Percentiles rank a stretch among this genome's conserved stretches.
Conservation (phyloP, 1,140 invertebrate species). For the Trissolcus basalis region DNA sequence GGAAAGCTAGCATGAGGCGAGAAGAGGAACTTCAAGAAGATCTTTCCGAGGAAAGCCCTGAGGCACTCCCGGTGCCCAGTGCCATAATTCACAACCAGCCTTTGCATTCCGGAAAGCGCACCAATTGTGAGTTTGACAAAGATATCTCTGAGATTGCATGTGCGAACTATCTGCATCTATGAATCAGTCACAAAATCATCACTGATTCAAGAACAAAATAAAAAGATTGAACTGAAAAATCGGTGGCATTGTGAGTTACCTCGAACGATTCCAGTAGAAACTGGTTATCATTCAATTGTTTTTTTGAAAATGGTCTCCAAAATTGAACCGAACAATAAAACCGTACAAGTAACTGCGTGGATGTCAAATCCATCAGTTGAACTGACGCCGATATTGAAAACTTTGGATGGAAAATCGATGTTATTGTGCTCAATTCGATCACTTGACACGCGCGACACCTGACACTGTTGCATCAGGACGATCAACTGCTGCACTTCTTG, state of each 20-base stretch:
- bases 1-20: constrained; percentile 46
- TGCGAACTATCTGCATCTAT: background rate
- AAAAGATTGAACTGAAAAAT: too few species aligned
- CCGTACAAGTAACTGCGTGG: background rate
- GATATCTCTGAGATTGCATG: background rate
- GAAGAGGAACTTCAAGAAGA: constrained; percentile 44
- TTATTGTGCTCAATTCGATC: constrained; percentile 57
- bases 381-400: background rate
- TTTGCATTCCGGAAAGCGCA: constrained; percentile 66
- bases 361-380: constrained; percentile 13
- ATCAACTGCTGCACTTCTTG: constrained; percentile 18
- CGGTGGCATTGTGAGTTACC: too few species aligned
- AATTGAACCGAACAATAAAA: too few species aligned
- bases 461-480: constrained; percentile 43
- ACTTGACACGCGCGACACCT: constrained; percentile 63
- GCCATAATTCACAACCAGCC: constrained; percentile 61
- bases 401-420: constrained; percentile 15
- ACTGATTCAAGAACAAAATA: background rate
- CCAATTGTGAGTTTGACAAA: constrained; percentile 68
- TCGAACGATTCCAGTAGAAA: too few species aligned
- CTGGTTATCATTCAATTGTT: background rate
- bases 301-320: too few species aligned
- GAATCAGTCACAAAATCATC: background rate
- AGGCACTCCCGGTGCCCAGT: constrained; percentile 64
- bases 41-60: constrained; percentile 56